Evolutionary conservation across 1,140 invertebrate species (phyloP).

Genomic region (Agrypnia vestita): DNA sequence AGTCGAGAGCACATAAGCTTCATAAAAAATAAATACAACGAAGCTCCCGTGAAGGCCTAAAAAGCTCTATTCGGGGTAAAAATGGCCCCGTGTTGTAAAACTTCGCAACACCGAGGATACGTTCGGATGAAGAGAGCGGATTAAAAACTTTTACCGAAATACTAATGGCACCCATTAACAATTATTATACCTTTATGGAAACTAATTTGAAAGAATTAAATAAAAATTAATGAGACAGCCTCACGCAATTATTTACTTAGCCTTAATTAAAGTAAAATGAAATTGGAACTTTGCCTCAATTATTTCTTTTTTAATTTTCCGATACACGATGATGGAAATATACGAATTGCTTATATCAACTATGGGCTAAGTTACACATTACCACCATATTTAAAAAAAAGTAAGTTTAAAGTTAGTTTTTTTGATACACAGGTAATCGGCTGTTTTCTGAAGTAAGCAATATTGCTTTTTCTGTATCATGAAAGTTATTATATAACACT

Average conservation of each 20-base stretch:
- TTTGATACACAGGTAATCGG: too few species aligned
- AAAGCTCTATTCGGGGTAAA: conserved; percentile 16
- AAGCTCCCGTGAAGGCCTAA: neutral
- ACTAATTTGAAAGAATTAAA: conserved; percentile 16
- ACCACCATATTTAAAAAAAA: too few species aligned
- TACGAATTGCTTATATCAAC: too few species aligned
- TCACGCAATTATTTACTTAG: conserved; percentile 33
- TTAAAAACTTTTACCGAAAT: conserved; percentile 20
- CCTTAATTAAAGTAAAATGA: conserved; percentile 7
- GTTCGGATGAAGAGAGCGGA: conserved; percentile 11
- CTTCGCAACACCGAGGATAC: neutral
- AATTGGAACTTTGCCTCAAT: too few species aligned
- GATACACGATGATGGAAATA: too few species aligned
- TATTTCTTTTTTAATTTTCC: too few species aligned
- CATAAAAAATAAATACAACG: neutral
- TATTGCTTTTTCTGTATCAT: too few species aligned
- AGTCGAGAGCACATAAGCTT: too few species aligned
- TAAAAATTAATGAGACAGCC: neutral
- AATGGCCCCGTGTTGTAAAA: neutral
- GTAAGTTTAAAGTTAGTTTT: too few species aligned
- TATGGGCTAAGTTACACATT: too few species aligned
- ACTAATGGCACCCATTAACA: conserved; percentile 19
- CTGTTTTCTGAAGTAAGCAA: too few species aligned
- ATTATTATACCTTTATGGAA: conserved; percentile 16
- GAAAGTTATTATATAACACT: too few species aligned